Conservation (phyloP, 1,140 invertebrate species). For the Xylocopa sonorina region DNA sequence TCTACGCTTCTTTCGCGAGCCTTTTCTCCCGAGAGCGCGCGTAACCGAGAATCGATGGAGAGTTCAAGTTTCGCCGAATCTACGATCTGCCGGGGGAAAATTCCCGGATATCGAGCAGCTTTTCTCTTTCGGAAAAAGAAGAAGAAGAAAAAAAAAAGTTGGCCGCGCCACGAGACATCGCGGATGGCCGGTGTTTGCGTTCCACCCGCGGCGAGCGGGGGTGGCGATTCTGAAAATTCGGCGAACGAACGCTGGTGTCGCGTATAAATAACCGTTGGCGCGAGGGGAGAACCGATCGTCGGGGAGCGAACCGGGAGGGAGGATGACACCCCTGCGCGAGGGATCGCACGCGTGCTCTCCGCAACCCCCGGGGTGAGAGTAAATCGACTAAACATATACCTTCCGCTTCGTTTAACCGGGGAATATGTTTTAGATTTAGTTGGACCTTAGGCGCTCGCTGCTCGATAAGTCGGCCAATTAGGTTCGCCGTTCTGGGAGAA, state of each 20-base stretch:
- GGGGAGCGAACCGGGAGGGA: constrained; percentile 42
- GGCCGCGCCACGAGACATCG: too few species aligned
- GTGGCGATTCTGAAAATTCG: constrained; percentile 36
- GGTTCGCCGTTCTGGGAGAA: constrained; percentile 3
- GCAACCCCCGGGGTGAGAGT: constrained; percentile 58
- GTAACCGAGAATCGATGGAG: constrained; percentile 3
- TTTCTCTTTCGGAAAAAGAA: too few species aligned
- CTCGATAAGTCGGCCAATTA: constrained; percentile 70
- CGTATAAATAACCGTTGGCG: constrained; percentile 75
- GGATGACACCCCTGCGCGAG: constrained; percentile 46
- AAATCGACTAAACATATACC: constrained; percentile 80
- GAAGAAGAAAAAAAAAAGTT: too few species aligned
- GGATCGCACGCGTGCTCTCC: constrained; percentile 54
- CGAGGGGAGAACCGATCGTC: constrained; percentile 64
- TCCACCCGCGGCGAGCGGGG: too few species aligned
- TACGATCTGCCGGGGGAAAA: not conserved
- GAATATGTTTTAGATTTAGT: constrained; percentile 80
- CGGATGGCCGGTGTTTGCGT: too few species aligned
- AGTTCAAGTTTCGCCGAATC: not conserved
- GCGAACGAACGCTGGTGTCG: constrained; percentile 7
- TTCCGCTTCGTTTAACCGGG: constrained; percentile 76
- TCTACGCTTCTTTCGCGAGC: not conserved
- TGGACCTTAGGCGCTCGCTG: constrained; percentile 46
- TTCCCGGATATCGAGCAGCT: too few species aligned
- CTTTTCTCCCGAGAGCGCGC: not conserved